Evolutionary conservation across 2,113 vertebrate species (phyloP), one percentile per base, ranked within the genome.

Genomic region (Phoxinus phoxinus): DNA sequence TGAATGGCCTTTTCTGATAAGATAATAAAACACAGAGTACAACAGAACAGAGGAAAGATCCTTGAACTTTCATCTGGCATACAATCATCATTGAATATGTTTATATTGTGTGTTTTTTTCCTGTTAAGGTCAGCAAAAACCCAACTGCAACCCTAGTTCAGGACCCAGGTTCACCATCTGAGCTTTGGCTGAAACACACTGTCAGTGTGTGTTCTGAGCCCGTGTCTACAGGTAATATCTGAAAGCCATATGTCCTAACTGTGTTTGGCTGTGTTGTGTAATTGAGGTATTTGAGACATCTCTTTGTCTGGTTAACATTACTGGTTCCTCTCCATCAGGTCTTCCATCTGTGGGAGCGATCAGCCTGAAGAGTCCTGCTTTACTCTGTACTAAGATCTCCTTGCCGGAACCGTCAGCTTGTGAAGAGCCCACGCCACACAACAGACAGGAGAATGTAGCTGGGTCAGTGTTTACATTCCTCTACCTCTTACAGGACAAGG

Each of bases 381-480:
- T 32, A 27, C 32, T 37, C 9, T 72, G 48, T 46, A 44, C 2
- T 1, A 35, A 86, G 77, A 53, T 27, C 32, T 32, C 69, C 9
- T 41, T 56, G 44, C 59, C 69, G 71, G 79, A 86, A 83, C 81
- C 79, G 7, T 32, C 81, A 72, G 73, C 21, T 59, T 86, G 78
- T 15, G 83, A 86, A 35, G n/a, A 74, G 63, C 75, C 11, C 44
- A 25, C 12, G 30, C 7, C 53, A 53, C 75, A 46, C 71, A 25
- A 79, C 63, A 81, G 63, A 48, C 58, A 58, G 27, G 73, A 90
- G 61, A 84, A 89, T 74, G 84, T 82, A 92, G 89, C 46, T 71
- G 72, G 89, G 90, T 90, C 74, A 87, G 87, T 88, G 86, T 89
- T 89, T 88, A 87, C 86, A 85, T 88, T 89, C 72, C 72, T 77